A percentile compares a stretch with the other conserved stretches of the same genome.
Conservation (phyloP, 2,888 invertebrate genomes). For the Ptychoptera albimana region DNA sequence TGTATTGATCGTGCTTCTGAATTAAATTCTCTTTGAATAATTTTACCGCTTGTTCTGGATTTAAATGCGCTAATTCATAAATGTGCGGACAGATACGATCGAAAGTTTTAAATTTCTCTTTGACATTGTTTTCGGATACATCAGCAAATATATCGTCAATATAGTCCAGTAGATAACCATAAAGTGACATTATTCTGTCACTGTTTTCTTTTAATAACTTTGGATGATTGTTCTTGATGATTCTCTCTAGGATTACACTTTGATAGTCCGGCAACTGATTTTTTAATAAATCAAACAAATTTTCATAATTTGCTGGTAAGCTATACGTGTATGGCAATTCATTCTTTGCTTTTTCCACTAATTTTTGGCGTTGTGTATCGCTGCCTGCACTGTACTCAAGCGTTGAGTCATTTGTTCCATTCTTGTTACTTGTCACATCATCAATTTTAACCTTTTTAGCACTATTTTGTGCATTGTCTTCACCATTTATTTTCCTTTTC, state of each 20-base stretch:
- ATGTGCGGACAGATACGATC: slow-evolving; percentile 39
- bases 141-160: slow-evolving; percentile 47
- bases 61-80: slow-evolving; percentile 54
- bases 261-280: slow-evolving; percentile 48
- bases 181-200: slow-evolving; percentile 54
- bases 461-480: neutral
- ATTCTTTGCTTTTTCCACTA: slow-evolving; percentile 34
- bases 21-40: slow-evolving; percentile 51
- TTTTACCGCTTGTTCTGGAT: slow-evolving; percentile 48
- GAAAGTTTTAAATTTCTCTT: slow-evolving; percentile 41
- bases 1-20: slow-evolving; percentile 51
- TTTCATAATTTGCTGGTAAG: slow-evolving; percentile 46
- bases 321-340: slow-evolving; percentile 42
- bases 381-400: neutral
- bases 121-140: slow-evolving; percentile 25
- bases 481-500: neutral
- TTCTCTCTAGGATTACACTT: slow-evolving; percentile 53
- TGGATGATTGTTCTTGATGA: slow-evolving; percentile 79
- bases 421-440: slow-evolving; percentile 4
- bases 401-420: neutral
- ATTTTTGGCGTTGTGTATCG: slow-evolving; percentile 1
- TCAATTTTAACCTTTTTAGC: neutral
- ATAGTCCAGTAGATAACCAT: slow-evolving; percentile 61
- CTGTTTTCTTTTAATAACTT: slow-evolving; percentile 64
- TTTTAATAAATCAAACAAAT: slow-evolving; percentile 42